phyloP scores from a whole-genome alignment of 2,888 invertebrate species.

The Liopterus haemorrhoidalis region DNA sequence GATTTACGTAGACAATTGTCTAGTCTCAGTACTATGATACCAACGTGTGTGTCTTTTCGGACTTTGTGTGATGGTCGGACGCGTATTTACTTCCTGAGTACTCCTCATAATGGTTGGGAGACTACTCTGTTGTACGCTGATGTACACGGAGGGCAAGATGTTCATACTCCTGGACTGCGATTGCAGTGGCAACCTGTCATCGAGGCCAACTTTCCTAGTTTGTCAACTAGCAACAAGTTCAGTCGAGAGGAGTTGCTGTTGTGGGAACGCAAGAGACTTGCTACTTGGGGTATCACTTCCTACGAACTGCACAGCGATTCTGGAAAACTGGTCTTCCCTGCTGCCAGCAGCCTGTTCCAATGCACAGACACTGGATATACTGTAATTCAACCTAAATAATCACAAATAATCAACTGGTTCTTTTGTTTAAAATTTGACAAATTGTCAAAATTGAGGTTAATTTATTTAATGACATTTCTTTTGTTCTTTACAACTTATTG shows the following conservation, averaged over 20 bases:
- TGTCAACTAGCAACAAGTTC: conserved; percentile 53
- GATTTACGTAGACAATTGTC: conserved; percentile 74
- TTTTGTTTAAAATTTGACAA: too few species aligned
- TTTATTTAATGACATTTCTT: too few species aligned
- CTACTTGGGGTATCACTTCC: conserved; percentile 90
- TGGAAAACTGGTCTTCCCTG: conserved; percentile 86
- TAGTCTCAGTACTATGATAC: conserved; percentile 73
- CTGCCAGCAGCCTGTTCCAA: conserved; percentile 80
- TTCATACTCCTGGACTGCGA: conserved; percentile 51
- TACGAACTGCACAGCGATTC: conserved; percentile 79
- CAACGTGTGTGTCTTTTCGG: conserved; percentile 75
- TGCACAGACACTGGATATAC: conserved; percentile 69
- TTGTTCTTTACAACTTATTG: neutral
- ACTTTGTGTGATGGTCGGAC: conserved; percentile 71
- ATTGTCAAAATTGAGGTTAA: too few species aligned
- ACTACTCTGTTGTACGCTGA: conserved; percentile 83
- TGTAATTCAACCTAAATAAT: conserved; percentile 50
- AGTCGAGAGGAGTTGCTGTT: conserved; percentile 86
- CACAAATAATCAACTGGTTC: too few species aligned
- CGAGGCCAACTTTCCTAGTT: conserved; percentile 67
- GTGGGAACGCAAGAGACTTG: conserved; percentile 85
- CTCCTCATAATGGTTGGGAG: conserved; percentile 83
- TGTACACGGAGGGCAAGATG: conserved; percentile 60
- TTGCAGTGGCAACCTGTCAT: conserved; percentile 77
- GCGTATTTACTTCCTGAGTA: conserved; percentile 84